These are phyloP conservation scores for Rhyacophila brunnea DNA, from an alignment of 1,140 invertebrate species.

Conservation along the genomic window DNA sequence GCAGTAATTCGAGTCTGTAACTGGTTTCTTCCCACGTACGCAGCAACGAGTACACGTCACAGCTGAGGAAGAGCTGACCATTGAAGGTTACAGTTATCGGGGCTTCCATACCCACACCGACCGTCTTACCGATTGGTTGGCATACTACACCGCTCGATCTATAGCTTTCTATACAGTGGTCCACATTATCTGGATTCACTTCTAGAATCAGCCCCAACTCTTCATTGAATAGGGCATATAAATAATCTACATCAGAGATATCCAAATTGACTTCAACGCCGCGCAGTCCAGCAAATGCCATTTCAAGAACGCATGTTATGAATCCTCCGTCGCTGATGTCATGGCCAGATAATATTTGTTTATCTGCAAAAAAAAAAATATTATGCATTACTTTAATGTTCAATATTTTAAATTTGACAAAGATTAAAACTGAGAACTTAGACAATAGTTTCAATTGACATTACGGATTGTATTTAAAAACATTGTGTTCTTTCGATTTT, in stretches of 20 bases:
- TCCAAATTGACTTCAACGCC: constrained; percentile 71
- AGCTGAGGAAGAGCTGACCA: constrained; percentile 60
- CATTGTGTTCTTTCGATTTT: too few relatives aligned
- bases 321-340: constrained; percentile 96
- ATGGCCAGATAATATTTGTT: constrained; percentile 82
- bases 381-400: too few relatives aligned
- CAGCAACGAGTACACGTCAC: constrained; percentile 66
- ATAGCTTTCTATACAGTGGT: constrained; percentile 63
- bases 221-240: constrained; percentile 83
- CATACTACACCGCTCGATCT: constrained; percentile 62
- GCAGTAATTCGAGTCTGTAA: constrained; percentile 81
- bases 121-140: constrained; percentile 69
- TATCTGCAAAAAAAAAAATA: constrained; percentile 64
- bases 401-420: too few relatives aligned
- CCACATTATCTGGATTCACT: constrained; percentile 58
- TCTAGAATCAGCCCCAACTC: constrained; percentile 93
- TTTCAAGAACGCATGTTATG: constrained; percentile 87
- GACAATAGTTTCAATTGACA: too few relatives aligned
- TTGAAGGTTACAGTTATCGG: constrained; percentile 63
- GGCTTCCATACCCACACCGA: constrained; percentile 66
- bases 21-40: constrained; percentile 95
- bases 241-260: constrained; percentile 55
- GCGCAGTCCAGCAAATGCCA: constrained; percentile 90
- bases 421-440: too few relatives aligned
- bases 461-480: too few relatives aligned